A percentile compares a stretch with the other conserved stretches of the same genome.
These are phyloP conservation scores for Maniola hyperantus DNA, from an alignment of 2,888 invertebrate species.

Conservation along the genomic window DNA sequence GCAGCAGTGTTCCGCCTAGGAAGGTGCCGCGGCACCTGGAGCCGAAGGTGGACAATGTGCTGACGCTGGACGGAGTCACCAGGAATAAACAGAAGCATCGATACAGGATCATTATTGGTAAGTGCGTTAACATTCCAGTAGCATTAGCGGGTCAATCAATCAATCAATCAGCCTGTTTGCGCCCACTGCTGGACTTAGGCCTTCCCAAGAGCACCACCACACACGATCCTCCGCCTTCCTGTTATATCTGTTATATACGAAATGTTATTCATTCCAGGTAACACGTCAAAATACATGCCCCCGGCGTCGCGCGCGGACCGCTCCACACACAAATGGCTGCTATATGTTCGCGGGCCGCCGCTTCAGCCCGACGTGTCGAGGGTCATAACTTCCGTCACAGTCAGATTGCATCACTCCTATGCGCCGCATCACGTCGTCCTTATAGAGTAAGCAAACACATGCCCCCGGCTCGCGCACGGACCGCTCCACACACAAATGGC, in stretches of 20 bases:
- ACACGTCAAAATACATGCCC: slow-evolving; percentile 92
- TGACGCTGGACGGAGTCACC: slow-evolving; percentile 73
- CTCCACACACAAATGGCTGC: slow-evolving; percentile 94
- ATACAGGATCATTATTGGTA: slow-evolving; percentile 77
- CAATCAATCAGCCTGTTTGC: too few relatives aligned
- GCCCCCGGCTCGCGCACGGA: slow-evolving; percentile 81
- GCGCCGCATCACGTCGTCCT: slow-evolving; percentile 93
- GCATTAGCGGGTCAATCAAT: too few relatives aligned
- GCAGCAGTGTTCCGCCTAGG: slow-evolving; percentile 46
- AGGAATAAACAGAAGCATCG: slow-evolving; percentile 81
- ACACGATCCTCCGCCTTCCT: too few relatives aligned
- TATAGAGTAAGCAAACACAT: slow-evolving; percentile 66
- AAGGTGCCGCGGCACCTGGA: slow-evolving; percentile 69
- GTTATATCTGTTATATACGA: too few relatives aligned
- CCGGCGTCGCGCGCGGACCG: slow-evolving; percentile 86
- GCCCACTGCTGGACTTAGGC: too few relatives aligned
- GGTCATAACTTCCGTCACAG: slow-evolving; percentile 88
- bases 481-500: slow-evolving; percentile 93
- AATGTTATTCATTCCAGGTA: slow-evolving; percentile 78
- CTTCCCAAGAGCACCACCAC: too few relatives aligned
- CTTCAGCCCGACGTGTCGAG: slow-evolving; percentile 81
- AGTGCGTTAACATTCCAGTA: slow-evolving; percentile 39
- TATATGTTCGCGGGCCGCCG: slow-evolving; percentile 89
- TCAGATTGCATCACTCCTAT: slow-evolving; percentile 93
- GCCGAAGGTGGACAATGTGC: slow-evolving; percentile 64